A percentile compares a stretch with the other conserved stretches of the same genome.
Evolutionary conservation across 2,113 vertebrate genomes (phyloP).

Genomic region (Eretmodus cyanostictus): DNA sequence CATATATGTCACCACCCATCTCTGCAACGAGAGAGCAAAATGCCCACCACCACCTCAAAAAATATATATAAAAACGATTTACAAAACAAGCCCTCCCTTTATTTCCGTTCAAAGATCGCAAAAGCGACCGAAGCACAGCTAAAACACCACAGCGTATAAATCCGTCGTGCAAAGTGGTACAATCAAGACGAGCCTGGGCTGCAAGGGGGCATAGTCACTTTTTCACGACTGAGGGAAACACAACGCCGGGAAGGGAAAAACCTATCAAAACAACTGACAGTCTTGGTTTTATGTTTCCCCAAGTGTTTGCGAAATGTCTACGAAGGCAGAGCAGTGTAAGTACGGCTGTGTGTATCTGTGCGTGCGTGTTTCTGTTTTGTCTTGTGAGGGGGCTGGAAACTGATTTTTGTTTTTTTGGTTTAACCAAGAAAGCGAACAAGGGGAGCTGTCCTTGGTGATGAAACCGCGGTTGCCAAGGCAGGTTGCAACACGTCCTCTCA

Average conservation of each 20-base stretch:
- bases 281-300: constrained; percentile 46
- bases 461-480: constrained; percentile 68
- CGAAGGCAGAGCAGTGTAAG: constrained; percentile 98
- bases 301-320: constrained; percentile 82
- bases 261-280: constrained; percentile 46
- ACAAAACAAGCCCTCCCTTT: neutral
- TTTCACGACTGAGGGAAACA: constrained; percentile 65
- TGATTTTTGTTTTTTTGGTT: constrained; percentile 18
- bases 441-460: constrained; percentile 80
- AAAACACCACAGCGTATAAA: neutral
- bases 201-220: constrained; percentile 61
- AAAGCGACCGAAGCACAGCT: neutral
- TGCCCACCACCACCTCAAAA: neutral
- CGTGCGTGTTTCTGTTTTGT: neutral
- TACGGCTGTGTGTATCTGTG: constrained; percentile 38
- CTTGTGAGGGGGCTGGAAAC: neutral
- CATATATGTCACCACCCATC: neutral
- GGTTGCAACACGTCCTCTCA: constrained; percentile 78
- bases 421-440: constrained; percentile 32
- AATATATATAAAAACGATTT: neutral
- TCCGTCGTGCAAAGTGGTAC: constrained; percentile 61
- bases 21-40: neutral
- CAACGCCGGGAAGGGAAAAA: constrained; percentile 49
- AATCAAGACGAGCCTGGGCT: constrained; percentile 57
- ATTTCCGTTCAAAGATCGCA: neutral